Evolutionary conservation across 2,888 invertebrate genomes (phyloP), one percentile per base, ranked within the genome.

Genomic region (Platycheirus albimanus): DNA sequence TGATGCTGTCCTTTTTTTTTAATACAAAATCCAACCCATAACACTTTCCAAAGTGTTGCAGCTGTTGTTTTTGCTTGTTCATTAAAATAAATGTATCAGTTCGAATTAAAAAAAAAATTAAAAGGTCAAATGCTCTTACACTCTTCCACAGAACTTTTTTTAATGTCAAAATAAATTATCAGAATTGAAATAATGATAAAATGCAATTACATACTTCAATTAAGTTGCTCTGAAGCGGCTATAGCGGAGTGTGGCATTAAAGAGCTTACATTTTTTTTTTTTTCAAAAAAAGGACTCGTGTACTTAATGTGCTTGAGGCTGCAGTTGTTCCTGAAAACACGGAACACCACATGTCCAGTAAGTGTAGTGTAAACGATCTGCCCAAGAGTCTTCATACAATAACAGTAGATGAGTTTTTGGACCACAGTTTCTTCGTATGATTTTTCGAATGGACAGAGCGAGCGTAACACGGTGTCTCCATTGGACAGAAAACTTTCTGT

Each of bases 121-220:
- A 52, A 33, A 33, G 30, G 30, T 4, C 30, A 33, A 33, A 33
- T 8, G 30, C 8, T 33, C 4, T 24, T n/a, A 24, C 11, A 19
- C 7, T 17, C 20, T 15, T 11, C 19, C 28, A 36, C 28, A 28
- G 11, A 54, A 38, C 11, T 43, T 17, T 54, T 63, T 70, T 54
- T 45, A 15, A 36, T 49, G 17, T 17, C 3, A 10, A 11, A 20
- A 70, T 47, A 49, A 49, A 19, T 33, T 4, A 63, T 54, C 20
- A 41, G 8, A 56, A 52, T 54, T 54, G 38, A 67, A 67, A 58
- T 51, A 74, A 61, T 74, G 49, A 69, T 72, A 51, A 61, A 74
- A 67, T 41, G 52, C 52, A 72, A 67, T 67, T 67, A 43, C 17
- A 45, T 41, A 52, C 41, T 63, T 69, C 24, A 36, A 51, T 43